Percentiles rank a stretch among this genome's conserved stretches.
phyloP scores from a whole-genome alignment of 2,797 vertebrate species.

The Emydoidea blandingii region DNA sequence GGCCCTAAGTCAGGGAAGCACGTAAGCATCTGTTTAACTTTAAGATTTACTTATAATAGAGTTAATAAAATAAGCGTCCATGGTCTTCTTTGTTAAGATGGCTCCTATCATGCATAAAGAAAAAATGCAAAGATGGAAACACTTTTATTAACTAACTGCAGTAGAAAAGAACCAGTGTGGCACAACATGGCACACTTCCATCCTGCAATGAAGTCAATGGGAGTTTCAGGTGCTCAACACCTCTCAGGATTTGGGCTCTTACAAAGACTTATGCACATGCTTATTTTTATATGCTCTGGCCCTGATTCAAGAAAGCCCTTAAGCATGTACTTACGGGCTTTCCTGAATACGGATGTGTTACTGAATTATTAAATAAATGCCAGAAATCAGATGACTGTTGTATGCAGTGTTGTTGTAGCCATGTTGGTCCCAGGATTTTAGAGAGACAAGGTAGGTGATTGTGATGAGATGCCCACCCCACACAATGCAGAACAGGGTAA shows the following conservation, averaged over 20 bases:
- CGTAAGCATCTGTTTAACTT: conserved; percentile 10
- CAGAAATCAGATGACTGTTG: conserved; percentile 16
- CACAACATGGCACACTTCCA: not conserved
- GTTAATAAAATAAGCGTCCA: not conserved
- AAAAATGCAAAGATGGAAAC: not conserved
- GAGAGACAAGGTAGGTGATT: not conserved
- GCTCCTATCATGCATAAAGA: not conserved
- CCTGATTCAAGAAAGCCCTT: no score
- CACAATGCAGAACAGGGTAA: no score
- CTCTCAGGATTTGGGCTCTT: no score
- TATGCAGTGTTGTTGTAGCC: not conserved
- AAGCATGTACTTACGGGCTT: not conserved
- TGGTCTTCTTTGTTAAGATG: not conserved
- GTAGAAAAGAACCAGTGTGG: not conserved
- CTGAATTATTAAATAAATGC: not conserved
- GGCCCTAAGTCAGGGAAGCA: not conserved
- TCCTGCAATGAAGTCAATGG: no score
- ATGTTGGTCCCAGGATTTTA: not conserved
- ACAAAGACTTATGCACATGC: no score
- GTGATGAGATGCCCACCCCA: no score
- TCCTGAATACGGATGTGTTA: not conserved
- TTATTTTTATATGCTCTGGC: no score
- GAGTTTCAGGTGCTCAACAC: no score
- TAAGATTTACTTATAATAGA: not conserved
- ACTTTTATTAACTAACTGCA: not conserved